Base-by-base conservation (phyloP, 2,888 invertebrate genomes). In the Gonocerus acuteangulatus region DNA sequence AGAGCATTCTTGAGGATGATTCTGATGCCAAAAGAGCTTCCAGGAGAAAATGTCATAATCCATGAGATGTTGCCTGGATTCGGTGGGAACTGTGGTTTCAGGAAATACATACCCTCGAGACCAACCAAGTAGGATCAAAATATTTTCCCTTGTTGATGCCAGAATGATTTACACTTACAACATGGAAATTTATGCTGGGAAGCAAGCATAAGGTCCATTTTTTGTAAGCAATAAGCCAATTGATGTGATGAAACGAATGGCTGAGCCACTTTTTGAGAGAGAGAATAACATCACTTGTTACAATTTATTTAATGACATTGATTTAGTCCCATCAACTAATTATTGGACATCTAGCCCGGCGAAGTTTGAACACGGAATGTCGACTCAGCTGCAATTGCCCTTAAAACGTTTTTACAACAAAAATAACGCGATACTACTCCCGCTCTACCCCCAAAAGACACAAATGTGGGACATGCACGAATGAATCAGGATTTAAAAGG, bases 271-370 rank as follows among this genome's bases (percentile, higher is more conserved):
- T 0, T 51, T 66, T 48, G 58, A 62, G 32, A 64, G 67, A 27
- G 68, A 68, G 7, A 48, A 68, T 15, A 71, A 71, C 59, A 65
- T 71, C 9, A 71, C 69, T 7, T 66, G 63, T 48, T 69, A 71
- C 48, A 70, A 70, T 58, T 70, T 68, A 66, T 69, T 66, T 54
- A 70, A 66, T 2, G 67, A 65, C 56, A 44, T 58, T 18, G 64
- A 62, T 22, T 62, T 70, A 11, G 21, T 51, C n/a, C n/a, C n/a
- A n/a, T n/a, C n/a, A n/a, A n/a, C n/a, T n/a, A n/a, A n/a, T n/a
- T n/a, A n/a, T n/a, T n/a, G n/a, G n/a, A n/a, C n/a, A n/a, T n/a
- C n/a, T n/a, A n/a, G n/a, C n/a, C n/a, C n/a, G n/a, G n/a, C n/a
- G n/a, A n/a, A n/a, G n/a, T n/a, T n/a, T n/a, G n/a, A n/a, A n/a